Evolutionary conservation across 2,113 vertebrate genomes (phyloP), one percentile per base, ranked within the genome.

Genomic region (Paramisgurnus dabryanus): DNA sequence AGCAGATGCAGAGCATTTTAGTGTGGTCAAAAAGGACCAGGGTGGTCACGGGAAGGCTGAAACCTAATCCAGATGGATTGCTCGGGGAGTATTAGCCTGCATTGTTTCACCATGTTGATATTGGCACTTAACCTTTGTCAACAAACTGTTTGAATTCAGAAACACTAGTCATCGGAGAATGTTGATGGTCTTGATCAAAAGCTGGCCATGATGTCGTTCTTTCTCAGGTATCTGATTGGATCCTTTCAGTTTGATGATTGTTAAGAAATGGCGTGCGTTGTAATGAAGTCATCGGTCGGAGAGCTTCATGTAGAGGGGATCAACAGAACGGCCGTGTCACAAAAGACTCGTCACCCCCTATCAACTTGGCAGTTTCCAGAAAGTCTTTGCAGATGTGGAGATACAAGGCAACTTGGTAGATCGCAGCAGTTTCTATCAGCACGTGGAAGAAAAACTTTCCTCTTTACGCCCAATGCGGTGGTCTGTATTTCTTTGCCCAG

Each of bases 71-170:
- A 61, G 55, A 74, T 74, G 71, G 43, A 60, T 74, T 58, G 55
- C 71, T 74, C 40, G 1, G 55, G 55, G 11, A 74, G 71, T 74
- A 60, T 74, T 61, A 45, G 55, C 45, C n/a, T 60, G 55, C 55
- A 61, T 61, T 74, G 71, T 60, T 74, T 45, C 71, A 45, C 6
- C 1, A 10, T 74, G 71, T 4, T 74, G 71, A 74, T 22, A 74
- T 74, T 74, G 71, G 71, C 71, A 45, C 71, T 60, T 74, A 74
- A 74, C 71, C 55, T 60, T 74, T 45, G 71, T 74, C 55, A 27
- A 60, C 40, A 74, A 74, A 58, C 70, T 58, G 5, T 58, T 58
- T 72, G 70, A 58, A 60, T 74, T 27, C n/a, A 22, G 10, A 43
- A 27, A 60, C n/a, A 15, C 71, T 61, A 45, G 55, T 17, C 40